Evolutionary conservation across 2,888 invertebrate genomes (phyloP), one percentile per base, ranked within the genome.

Genomic region (Mactromeris polynyma): DNA sequence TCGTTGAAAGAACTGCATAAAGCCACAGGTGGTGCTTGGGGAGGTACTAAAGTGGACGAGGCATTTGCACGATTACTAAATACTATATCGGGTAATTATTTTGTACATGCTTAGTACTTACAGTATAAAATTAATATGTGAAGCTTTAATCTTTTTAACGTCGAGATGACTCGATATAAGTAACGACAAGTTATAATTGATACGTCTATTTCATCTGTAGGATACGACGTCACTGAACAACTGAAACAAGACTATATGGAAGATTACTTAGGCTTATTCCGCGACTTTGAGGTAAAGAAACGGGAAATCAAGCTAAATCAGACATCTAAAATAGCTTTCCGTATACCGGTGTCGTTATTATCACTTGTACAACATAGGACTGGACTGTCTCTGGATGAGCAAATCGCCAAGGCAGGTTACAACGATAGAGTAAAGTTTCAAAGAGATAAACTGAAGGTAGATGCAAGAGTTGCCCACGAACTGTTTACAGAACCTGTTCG

Each of bases 361-460:
- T 1, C 33, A 0, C 69, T 33, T 69, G 31, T 33, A n/a, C 6
- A 69, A 31, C 7, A 69, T 33, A 69, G 0, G n/a, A 33, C 69
- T 19, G 33, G 17, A 31, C 1, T n/a, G 3, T n/a, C 31, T 14
- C 2, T 69, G 11, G 7, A 14, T 31, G 38, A 83, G 1, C 26
- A 64, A 33, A 83, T 26, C n/a, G 40, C 46, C 1, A 38, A 69
- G 19, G 26, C 69, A 14, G 31, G n/a, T 17, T 83, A 80, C 31
- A 83, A 58, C 33, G 40, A 33, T 9, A 64, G 69, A 2, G 51
- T 83, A 2, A 83, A 26, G 4, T 9, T 83, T 21, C n/a, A 83
- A 14, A 64, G 86, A 14, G 86, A 83, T 81, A 89, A 86, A 78
- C 51, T 89, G 26, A 42, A 79, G n/a, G 86, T 89, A 31, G 26